phyloP scores from a whole-genome alignment of 1,140 invertebrate genomes.

The Ceratosolen solmsi region DNA sequence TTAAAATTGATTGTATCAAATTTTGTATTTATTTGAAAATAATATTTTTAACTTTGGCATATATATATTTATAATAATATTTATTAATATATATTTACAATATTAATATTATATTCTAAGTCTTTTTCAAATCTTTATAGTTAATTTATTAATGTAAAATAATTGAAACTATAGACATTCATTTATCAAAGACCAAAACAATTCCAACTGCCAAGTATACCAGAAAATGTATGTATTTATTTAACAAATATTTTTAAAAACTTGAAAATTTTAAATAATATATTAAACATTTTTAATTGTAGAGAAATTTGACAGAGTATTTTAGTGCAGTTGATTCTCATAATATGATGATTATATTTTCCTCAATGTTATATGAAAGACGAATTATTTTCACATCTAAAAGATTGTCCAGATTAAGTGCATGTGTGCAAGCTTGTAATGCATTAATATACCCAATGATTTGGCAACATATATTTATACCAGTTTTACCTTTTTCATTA shows the following conservation, averaged over 20 bases:
- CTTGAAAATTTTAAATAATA: background rate
- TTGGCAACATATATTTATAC: conserved; percentile 98
- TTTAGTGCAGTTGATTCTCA: conserved; percentile 93
- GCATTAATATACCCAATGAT: conserved; percentile 96
- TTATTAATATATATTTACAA: background rate
- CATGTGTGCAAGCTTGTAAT: conserved; percentile 95
- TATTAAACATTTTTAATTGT: conserved; percentile 57
- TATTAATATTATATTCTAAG: background rate
- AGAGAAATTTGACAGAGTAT: conserved; percentile 97
- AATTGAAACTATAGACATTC: conserved; percentile 77
- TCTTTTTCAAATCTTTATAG: background rate
- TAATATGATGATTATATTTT: conserved; percentile 96
- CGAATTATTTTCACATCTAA: conserved; percentile 92
- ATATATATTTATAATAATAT: too few relatives aligned
- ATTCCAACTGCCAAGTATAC: conserved; percentile 90
- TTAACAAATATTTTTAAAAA: conserved; percentile 37
- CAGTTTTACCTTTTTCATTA: conserved; percentile 88
- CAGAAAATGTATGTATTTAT: conserved; percentile 88
- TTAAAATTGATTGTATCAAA: too few relatives aligned
- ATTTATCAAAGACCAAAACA: conserved; percentile 84
- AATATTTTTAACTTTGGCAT: too few relatives aligned
- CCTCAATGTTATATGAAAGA: conserved; percentile 93
- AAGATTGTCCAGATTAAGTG: conserved; percentile 88
- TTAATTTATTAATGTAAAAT: background rate
- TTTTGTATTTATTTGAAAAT: too few relatives aligned